Base-by-base conservation (phyloP, 2,797 vertebrate species). In the Brotula barbata region DNA sequence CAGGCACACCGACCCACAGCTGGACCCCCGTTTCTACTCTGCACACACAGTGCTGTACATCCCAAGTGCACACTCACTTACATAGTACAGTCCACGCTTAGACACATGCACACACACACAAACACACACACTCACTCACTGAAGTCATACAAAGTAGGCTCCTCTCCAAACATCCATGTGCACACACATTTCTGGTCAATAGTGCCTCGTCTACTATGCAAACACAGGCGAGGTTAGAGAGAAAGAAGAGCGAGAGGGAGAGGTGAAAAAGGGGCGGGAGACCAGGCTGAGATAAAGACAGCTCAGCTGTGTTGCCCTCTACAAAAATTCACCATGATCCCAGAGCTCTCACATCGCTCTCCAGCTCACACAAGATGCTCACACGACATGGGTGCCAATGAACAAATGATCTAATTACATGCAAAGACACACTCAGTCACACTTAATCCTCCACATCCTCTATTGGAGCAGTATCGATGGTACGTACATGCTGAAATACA, bases 151-250 rank as follows among this genome's bases (percentile, higher is more conserved):
- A 59, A 1, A 22, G 62, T 68, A 69, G 57, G 71, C 68, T 78
- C 51, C 69, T 83, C 81, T 85, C 62, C 74, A 87, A 85, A 83
- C 54, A 81, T 33, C 58, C 77, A 78, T 62, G 58, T 64, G 80
- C 69, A 82, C 75, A 85, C 79, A 82, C 82, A 78, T 76, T 64
- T 82, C 62, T 64, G 64, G 68, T 74, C 71, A 69, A 78, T 44
- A 23, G 56, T 0, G 49, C 68, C 68, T 70, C 54, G 20, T 68
- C 68, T 59, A 69, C 74, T 73, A 69, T 74, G 70, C 77, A 82
- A 81, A 87, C 84, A 90, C 66, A 71, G 31, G 31, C 6, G 6
- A 12, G 34, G 34, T 3, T 51, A 59, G 25, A 17, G 19, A 37
- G 34, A 45, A 9, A 50, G 21, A 36, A 13, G 33, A 21, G 22